Conservation (phyloP, 2,797 vertebrate species). For the Chromobotia macracanthus region DNA sequence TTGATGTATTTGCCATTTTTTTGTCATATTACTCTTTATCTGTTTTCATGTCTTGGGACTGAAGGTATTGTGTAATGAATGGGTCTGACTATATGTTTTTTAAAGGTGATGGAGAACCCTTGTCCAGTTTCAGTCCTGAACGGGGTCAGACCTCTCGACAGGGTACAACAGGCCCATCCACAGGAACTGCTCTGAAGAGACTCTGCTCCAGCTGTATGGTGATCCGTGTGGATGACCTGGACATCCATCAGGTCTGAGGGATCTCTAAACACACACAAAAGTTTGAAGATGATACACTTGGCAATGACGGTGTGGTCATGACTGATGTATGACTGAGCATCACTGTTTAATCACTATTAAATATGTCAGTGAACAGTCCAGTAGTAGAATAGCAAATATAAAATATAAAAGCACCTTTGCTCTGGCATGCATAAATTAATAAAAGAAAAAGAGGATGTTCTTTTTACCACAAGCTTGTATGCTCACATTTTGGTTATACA, state of each 20-base stretch:
- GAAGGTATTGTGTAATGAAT: not conserved
- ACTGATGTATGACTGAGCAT: too few relatives aligned
- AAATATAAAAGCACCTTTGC: too few relatives aligned
- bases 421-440: not conserved
- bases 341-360: too few relatives aligned
- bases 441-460: not conserved
- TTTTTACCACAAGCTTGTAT: not conserved
- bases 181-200: constrained; percentile 78
- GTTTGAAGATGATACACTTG: not conserved
- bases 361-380: too few relatives aligned
- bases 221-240: constrained; percentile 89
- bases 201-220: constrained; percentile 91
- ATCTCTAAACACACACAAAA: not conserved
- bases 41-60: not conserved
- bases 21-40: too few relatives aligned
- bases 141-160: constrained; percentile 65
- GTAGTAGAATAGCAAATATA: not conserved
- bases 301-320: not conserved
- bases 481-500: too few relatives aligned
- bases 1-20: too few relatives aligned
- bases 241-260: constrained; percentile 89
- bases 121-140: constrained; percentile 73
- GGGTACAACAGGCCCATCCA: constrained; percentile 50
- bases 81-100: not conserved
- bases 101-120: constrained; percentile 71